These are phyloP conservation scores for Nasonia giraulti DNA, from an alignment of 1,140 invertebrate species.

Conservation along the genomic window DNA sequence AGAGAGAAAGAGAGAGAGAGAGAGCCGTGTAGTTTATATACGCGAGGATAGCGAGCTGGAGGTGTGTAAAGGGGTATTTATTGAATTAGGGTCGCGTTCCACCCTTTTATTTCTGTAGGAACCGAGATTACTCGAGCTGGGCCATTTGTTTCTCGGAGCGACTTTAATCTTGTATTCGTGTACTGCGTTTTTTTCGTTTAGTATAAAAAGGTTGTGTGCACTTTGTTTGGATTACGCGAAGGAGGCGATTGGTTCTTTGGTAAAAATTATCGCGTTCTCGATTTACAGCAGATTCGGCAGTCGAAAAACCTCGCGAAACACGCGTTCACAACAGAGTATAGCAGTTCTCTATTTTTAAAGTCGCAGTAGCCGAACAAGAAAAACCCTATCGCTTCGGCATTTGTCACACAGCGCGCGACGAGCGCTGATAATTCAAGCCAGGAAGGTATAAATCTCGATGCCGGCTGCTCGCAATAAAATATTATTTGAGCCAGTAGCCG, in stretches of 20 bases:
- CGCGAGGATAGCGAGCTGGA: neutral
- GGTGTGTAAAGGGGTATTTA: conserved; percentile 15
- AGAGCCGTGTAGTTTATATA: neutral
- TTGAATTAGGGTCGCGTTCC: conserved; percentile 13
- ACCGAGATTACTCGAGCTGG: neutral
- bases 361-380: neutral
- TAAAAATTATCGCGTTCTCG: neutral
- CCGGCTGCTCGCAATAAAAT: conserved; percentile 30
- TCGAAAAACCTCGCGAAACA: neutral
- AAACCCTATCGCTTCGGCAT: conserved; percentile 7
- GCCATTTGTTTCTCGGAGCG: neutral
- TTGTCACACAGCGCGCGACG: neutral
- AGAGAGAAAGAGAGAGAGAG: neutral
- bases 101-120: neutral
- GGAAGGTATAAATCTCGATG: conserved; percentile 43
- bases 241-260: neutral
- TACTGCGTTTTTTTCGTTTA: neutral
- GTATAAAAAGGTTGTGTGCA: neutral
- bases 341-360: conserved; percentile 14
- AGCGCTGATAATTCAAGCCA: conserved; percentile 39
- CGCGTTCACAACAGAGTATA: neutral
- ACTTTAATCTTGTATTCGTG: neutral
- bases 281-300: neutral
- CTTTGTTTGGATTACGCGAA: neutral
- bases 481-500: conserved; percentile 33